Percentiles rank a stretch among this genome's conserved stretches.
phyloP scores from a whole-genome alignment of 2,113 vertebrate species.

The Phaetusa simplex region DNA sequence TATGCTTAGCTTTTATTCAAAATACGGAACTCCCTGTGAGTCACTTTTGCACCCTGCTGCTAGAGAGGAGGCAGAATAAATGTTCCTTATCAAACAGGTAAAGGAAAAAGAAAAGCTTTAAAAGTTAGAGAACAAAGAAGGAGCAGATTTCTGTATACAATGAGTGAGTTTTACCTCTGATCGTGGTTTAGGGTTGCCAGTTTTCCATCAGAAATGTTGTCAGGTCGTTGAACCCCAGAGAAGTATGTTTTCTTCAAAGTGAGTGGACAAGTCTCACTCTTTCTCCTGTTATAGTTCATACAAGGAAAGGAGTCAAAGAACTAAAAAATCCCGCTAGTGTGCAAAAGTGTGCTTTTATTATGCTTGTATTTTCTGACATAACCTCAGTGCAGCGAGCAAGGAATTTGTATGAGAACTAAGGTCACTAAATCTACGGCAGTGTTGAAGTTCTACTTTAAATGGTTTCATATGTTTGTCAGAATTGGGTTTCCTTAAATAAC shows the following conservation, averaged over 20 bases:
- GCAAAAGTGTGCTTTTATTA: not conserved
- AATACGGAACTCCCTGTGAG: not conserved
- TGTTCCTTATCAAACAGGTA: not conserved
- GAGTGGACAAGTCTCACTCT: not conserved
- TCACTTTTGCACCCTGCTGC: not conserved
- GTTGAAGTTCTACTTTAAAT: not conserved
- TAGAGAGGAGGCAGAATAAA: not conserved
- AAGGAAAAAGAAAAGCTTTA: not conserved
- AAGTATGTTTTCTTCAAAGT: not conserved
- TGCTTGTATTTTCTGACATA: not conserved
- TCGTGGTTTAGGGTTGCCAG: not conserved
- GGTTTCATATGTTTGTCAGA: not conserved
- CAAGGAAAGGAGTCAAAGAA: not conserved
- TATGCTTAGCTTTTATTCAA: constrained; percentile 38
- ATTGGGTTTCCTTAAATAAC: not conserved
- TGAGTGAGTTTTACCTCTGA: not conserved
- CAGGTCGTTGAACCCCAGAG: not conserved
- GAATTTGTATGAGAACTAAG: not conserved
- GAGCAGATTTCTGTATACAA: not conserved
- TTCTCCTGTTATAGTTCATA: not conserved
- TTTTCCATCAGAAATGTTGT: not conserved
- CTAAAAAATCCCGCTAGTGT: not conserved
- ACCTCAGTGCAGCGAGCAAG: not conserved
- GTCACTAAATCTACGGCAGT: not conserved
- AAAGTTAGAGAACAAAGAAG: not conserved